phyloP scores from a whole-genome alignment of 2,113 vertebrate genomes.

The Aegithalos caudatus region DNA sequence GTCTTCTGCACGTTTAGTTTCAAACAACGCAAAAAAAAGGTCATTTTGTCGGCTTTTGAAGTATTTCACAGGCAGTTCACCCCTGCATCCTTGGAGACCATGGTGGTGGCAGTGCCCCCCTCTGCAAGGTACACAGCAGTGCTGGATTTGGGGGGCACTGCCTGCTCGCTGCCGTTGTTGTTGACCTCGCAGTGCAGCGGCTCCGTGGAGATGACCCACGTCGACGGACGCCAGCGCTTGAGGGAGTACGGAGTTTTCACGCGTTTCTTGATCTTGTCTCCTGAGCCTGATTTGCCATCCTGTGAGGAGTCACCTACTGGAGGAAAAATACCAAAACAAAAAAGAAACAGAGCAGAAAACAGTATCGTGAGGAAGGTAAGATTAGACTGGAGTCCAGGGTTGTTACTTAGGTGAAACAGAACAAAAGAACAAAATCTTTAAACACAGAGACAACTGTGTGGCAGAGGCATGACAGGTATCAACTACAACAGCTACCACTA shows the following conservation, averaged over 20 bases:
- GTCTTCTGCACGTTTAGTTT: constrained; percentile 72
- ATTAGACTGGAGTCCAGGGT: not conserved
- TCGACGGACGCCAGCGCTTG: constrained; percentile 95
- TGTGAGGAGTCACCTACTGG: constrained; percentile 80
- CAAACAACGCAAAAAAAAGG: constrained; percentile 70
- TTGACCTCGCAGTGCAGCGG: constrained; percentile 86
- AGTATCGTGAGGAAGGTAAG: not conserved
- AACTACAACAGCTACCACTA: not conserved
- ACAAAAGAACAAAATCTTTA: not conserved
- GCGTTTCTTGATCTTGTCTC: constrained; percentile 97
- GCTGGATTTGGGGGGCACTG: constrained; percentile 86
- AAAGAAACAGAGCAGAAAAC: not conserved
- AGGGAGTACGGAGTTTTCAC: constrained; percentile 98
- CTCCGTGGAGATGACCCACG: constrained; percentile 95
- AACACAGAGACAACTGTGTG: not conserved
- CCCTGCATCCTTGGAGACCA: constrained; percentile 79
- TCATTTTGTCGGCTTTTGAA: constrained; percentile 55
- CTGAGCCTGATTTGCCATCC: constrained; percentile 84
- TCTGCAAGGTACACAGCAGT: constrained; percentile 90
- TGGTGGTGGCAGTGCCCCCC: constrained; percentile 83
- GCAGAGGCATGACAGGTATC: not conserved
- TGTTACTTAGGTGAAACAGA: not conserved
- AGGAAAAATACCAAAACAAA: not conserved
- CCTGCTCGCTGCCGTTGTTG: constrained; percentile 70
- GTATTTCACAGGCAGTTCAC: constrained; percentile 85